Conservation (phyloP, 2,113 vertebrate species). For the Heloderma charlesbogerti region DNA sequence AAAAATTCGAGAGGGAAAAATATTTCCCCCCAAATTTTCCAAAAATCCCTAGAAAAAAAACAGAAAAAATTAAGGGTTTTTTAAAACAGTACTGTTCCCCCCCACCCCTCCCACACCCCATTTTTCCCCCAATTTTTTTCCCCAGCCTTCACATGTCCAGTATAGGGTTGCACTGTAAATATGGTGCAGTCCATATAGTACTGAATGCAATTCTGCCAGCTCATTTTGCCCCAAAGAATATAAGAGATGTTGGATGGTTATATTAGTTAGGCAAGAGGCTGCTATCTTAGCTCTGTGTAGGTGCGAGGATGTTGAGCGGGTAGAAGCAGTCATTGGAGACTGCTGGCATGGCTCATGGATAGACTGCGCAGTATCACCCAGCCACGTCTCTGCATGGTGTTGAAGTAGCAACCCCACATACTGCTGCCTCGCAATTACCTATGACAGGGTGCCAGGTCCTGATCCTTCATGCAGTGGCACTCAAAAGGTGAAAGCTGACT, state of each 20-base stretch:
- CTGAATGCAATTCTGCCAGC: neutral
- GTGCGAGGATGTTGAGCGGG: neutral
- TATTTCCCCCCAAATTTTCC: too few species aligned
- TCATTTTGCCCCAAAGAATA: neutral
- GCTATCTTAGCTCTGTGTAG: neutral
- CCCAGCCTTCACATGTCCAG: too few species aligned
- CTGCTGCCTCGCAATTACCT: neutral
- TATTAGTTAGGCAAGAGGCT: neutral
- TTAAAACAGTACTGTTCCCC: too few species aligned
- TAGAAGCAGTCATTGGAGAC: neutral
- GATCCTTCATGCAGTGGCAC: neutral
- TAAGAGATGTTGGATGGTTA: neutral
- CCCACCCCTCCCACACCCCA: too few species aligned
- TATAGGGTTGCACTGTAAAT: neutral
- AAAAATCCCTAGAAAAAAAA: too few species aligned
- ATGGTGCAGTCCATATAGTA: neutral
- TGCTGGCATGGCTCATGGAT: neutral
- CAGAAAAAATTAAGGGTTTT: too few species aligned
- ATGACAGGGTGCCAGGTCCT: neutral
- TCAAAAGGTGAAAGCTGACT: neutral
- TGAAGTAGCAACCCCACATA: neutral
- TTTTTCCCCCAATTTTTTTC: too few species aligned
- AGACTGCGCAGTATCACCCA: neutral
- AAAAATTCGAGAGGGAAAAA: too few species aligned
- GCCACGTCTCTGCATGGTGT: neutral